Evolutionary conservation across 2,113 vertebrate species (phyloP).

Genomic region (Tyto alba): DNA sequence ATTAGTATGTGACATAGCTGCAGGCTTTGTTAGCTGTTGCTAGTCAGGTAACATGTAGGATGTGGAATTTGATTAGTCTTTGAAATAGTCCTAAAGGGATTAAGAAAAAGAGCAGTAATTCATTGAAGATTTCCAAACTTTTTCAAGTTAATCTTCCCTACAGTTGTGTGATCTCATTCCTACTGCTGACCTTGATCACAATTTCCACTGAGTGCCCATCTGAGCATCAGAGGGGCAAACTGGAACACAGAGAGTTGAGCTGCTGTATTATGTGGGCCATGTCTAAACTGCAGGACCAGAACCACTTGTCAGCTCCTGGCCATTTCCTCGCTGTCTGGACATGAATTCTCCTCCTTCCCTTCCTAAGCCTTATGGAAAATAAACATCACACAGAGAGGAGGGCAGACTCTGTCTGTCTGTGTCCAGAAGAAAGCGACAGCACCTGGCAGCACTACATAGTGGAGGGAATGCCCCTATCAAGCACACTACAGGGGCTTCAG

Average conservation of each 20-base stretch:
- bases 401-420: neutral
- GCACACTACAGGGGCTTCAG: too few relatives aligned
- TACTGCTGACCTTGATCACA: neutral
- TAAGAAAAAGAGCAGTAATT: neutral
- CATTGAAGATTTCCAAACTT: neutral
- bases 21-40: neutral
- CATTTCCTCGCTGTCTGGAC: neutral
- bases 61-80: neutral
- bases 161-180: neutral
- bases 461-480: neutral
- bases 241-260: neutral
- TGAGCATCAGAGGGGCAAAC: neutral
- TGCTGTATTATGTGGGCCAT: fast-evolving
- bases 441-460: neutral
- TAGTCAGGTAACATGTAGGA: neutral
- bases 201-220: neutral
- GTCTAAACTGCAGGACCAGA: neutral
- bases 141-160: neutral
- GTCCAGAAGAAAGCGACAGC: neutral
- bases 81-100: neutral
- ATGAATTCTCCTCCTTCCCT: neutral
- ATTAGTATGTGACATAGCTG: neutral
- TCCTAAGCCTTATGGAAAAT: neutral
- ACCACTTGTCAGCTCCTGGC: neutral
- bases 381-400: neutral